Evolutionary conservation across 2,797 vertebrate species (phyloP), one percentile per base, ranked within the genome.

Genomic region (Crenuchus spilurus): DNA sequence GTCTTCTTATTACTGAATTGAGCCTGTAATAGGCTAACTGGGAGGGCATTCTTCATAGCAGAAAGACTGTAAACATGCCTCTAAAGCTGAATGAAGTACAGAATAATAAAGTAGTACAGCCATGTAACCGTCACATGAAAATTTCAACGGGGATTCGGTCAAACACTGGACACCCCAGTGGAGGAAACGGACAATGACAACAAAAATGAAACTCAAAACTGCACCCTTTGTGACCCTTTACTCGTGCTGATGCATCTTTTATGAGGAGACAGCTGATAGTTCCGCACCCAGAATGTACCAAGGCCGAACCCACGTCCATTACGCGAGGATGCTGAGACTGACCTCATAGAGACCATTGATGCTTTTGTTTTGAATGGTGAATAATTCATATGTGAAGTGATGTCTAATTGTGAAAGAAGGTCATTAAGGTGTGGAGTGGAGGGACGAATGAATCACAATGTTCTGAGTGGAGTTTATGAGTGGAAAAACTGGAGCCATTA

Each of bases 181-280:
- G 58, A 67, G 76, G 49, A 76, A 67, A 76, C 20, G 52, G 64
- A 80, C 57, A 84, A 24, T 72, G 77, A 84, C 86, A 82, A 86
- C 81, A 76, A 78, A 83, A 85, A 84, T 83, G 80, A 87, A 78
- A 89, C 82, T 70, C 57, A 80, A 87, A 84, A 87, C 77, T 51
- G 54, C 64, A 79, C 81, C 82, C 84, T 87, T 79, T 88, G 86
- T 89, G 68, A 79, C 70, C 67, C 41, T 72, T 83, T 33, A 65
- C 58, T 77, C 80, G 74, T 63, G 35, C 35, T 46, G 18, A 28
- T 82, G 73, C 89, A 93, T 91, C 82, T 88, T 92, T 87, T 54
- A 91, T 87, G 80, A 81, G 51, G 3, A 4, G 87, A 87, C 79
- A 90, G 80, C 69, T 78, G 87, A 93, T 88, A 86, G 83, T 83